Evolutionary conservation across 2,113 vertebrate genomes (phyloP).

Genomic region (Scartelaos histophorus): DNA sequence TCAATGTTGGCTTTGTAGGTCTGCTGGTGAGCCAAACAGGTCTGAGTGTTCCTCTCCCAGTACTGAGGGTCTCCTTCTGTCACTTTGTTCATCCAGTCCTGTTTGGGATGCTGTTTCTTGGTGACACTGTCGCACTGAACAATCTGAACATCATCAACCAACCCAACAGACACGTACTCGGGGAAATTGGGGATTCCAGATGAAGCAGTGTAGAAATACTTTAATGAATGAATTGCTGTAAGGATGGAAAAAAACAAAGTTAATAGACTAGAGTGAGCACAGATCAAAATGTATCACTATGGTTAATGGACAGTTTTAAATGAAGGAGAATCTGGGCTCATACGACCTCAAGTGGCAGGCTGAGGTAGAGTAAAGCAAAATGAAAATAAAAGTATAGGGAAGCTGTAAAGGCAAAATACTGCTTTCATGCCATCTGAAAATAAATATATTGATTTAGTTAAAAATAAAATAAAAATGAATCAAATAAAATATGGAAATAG

Average conservation of each 20-base stretch:
- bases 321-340: too few species aligned
- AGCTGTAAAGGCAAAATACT: too few species aligned
- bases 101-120: background rate
- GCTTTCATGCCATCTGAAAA: too few species aligned
- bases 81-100: slow-evolving; percentile 43
- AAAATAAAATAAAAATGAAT: too few species aligned
- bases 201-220: slow-evolving; percentile 24
- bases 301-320: too few species aligned
- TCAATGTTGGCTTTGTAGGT: background rate
- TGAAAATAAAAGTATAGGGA: too few species aligned
- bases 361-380: too few species aligned
- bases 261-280: too few species aligned
- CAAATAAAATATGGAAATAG: too few species aligned
- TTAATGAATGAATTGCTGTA: slow-evolving; percentile 45
- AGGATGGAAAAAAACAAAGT: background rate
- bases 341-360: too few species aligned
- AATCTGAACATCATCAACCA: slow-evolving; percentile 24
- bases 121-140: slow-evolving; percentile 23
- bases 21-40: accelerated
- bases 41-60: background rate
- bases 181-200: slow-evolving; percentile 38
- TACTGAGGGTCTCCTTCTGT: background rate
- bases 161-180: slow-evolving; percentile 38
- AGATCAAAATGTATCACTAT: too few species aligned
- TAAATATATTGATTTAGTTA: too few species aligned